Percentiles rank a stretch among this genome's conserved stretches.
Conservation (phyloP, 2,113 vertebrate genomes). For the Charadrius vociferus region DNA sequence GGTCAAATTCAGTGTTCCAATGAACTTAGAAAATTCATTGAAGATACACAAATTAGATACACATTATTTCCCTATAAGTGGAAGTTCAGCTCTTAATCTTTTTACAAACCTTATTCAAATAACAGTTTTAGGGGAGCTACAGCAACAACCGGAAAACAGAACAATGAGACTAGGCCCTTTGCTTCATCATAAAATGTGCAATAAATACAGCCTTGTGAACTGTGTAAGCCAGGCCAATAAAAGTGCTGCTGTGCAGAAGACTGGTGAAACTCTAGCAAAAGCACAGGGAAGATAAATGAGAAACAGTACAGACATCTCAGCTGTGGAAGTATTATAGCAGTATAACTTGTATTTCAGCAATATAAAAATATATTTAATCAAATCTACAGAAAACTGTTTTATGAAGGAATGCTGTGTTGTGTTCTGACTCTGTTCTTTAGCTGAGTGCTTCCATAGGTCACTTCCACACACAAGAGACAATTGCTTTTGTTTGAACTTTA, state of each 20-base stretch:
- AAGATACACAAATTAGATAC: not conserved
- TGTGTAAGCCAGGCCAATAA: not conserved
- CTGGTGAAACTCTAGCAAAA: not conserved
- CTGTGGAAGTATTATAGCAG: not conserved
- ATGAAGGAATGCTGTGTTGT: not conserved
- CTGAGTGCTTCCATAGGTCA: not conserved
- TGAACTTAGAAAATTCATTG: not conserved
- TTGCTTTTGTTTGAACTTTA: not conserved
- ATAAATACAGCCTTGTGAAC: not conserved
- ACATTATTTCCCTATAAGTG: not conserved
- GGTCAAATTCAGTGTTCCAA: not conserved
- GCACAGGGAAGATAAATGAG: not conserved
- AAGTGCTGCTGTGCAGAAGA: not conserved
- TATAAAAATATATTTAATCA: not conserved
- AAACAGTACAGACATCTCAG: not conserved
- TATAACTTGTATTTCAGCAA: not conserved
- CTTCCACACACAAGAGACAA: not conserved
- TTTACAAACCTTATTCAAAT: not conserved
- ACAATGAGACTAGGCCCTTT: not conserved
- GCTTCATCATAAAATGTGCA: not conserved
- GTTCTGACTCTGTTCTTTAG: not conserved
- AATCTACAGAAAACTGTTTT: not conserved
- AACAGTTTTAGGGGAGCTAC: not conserved
- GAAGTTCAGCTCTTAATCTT: not conserved
- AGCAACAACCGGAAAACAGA: not conserved